Base-by-base conservation (phyloP, 2,888 invertebrate species). In the Plebejus melissa region DNA sequence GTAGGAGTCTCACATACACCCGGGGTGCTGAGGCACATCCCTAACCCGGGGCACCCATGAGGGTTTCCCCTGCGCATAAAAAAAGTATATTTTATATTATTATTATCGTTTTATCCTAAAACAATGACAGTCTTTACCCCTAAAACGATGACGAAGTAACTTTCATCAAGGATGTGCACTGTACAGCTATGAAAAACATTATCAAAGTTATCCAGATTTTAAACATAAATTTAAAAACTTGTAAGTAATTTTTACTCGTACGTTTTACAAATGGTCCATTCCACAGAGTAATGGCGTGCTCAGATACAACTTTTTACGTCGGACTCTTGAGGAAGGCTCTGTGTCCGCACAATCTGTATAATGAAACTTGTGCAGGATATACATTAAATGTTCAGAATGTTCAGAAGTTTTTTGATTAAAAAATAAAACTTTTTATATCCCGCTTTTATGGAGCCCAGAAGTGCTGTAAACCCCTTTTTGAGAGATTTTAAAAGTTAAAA, bases 251-350 rank as follows among this genome's bases (percentile, higher is more conserved):
- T 77, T 82, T 81, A 81, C 81, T 79, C 81, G 79, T 80, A 80
- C 82, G 80, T 77, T 78, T 78, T 82, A 84, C 81, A 82, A 84
- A 84, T 83, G 81, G 82, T 78, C 82, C 82, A 82, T 84, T 84
- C 80, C 80, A 79, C 79, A 77, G 80, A 82, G 80, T 83, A 84
- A 84, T 82, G 82, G 82, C 82, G 79, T 80, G 83, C 83, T 83
- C 82, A 83, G 81, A 81, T 81, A 80, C 80, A 80, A 80, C 80
- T 81, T 81, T 82, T 79, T 81, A 81, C 78, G 78, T 77, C 74
- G 75, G 58, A 71, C 71, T 58, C 75, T 75, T 75, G 71, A 75
- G 54, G 72, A 75, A 71, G 58, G 70, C 70, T 75, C 50, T 58
- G 70, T 70, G 38, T 57, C 70, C 41, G 72, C 72, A 72, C 28